Conservation (phyloP, 2,113 vertebrate species). For the Galeopterus variegatus region DNA sequence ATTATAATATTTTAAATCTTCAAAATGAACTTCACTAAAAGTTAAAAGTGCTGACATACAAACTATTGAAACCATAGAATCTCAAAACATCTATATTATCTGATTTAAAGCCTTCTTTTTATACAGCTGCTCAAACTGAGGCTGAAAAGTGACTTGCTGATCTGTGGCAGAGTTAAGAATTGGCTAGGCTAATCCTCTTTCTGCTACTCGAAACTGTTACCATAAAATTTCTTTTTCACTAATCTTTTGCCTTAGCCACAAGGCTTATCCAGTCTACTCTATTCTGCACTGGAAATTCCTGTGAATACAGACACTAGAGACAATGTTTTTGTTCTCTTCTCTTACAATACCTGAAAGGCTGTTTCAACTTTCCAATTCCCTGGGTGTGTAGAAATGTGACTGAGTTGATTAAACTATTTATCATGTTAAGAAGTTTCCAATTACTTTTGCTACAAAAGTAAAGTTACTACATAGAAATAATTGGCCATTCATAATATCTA, state of each 20-base stretch:
- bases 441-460: not conserved
- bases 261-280: not conserved
- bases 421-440: not conserved
- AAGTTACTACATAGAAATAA: not conserved
- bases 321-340: not conserved
- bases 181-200: not conserved
- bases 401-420: not conserved
- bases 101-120: conserved; percentile 1
- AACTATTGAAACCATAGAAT: not conserved
- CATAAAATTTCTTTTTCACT: not conserved
- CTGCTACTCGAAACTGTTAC: not conserved
- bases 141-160: not conserved
- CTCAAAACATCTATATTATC: not conserved
- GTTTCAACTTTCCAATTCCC: not conserved
- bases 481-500: not conserved
- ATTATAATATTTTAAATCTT: conserved; percentile 28
- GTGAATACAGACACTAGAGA: not conserved
- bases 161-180: not conserved
- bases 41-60: not conserved
- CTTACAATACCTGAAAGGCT: not conserved
- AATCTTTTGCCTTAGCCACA: not conserved
- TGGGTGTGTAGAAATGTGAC: not conserved
- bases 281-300: not conserved
- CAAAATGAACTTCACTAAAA: conserved; percentile 28
- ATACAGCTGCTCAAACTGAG: not conserved